Evolutionary conservation across 2,888 invertebrate genomes (phyloP), one percentile per base, ranked within the genome.

Genomic region (Drosophila sordidula): DNA sequence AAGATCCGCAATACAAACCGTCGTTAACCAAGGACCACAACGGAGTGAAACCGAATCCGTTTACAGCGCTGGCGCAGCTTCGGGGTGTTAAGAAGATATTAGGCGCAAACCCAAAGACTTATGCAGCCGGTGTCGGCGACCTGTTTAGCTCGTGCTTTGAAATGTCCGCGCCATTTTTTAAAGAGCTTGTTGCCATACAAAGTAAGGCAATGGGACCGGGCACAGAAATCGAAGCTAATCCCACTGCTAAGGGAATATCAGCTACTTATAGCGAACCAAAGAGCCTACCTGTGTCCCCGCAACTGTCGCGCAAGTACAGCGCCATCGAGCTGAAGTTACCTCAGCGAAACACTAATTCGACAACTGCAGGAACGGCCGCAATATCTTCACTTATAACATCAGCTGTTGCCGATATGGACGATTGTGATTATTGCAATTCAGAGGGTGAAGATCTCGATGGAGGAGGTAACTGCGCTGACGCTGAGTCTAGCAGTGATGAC

Each of bases 81-180:
- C 94, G 96, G 72, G 97, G 97, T 75, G 96, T 97, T 57, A 96
- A 95, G 92, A 96, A 96, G 93, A 95, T 97, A 71, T 93, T 97
- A 4, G 97, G 96, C 69, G 95, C 95, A 39, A 93, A 92, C 86
- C 92, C 93, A 50, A 93, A 92, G 70, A 93, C 93, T 0, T 93
- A 93, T 67, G 91, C 93, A 3, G 91, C 92, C 0, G 92, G 93
- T 36, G 93, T 93, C 29, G 93, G 93, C 38, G 94, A 95, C 85
- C 90, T 95, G 44, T 96, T 96, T 90, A 96, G 96, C 47, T 96
- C 96, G 6, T 96, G 96, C 90, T 95, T 95, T 87, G 96, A 96
- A 89, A 93, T 96, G 79, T 95, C 96, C 1, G 95, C 96, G 1
- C 95, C 96, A 42, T 94, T 94, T 69, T 93, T 94, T 46, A 91